Percentiles rank a stretch among this genome's conserved stretches.
phyloP scores from a whole-genome alignment of 1,140 invertebrate genomes.

The Lordiphosa stackelbergi region DNA sequence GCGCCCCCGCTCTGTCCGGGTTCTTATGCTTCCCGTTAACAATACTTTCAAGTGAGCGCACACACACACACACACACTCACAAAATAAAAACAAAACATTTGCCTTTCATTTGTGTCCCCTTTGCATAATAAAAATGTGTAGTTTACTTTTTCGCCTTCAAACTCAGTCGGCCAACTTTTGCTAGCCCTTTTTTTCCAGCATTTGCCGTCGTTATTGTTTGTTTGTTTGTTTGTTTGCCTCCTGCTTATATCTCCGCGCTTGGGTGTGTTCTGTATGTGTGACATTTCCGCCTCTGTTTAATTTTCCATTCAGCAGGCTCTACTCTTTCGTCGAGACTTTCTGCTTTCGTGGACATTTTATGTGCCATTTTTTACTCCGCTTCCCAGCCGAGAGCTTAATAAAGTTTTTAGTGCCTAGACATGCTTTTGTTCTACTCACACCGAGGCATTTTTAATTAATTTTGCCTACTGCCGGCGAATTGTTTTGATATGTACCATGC shows the following conservation, averaged over 20 bases:
- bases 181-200: constrained; percentile 70
- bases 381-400: constrained; percentile 52
- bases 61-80: constrained; percentile 41
- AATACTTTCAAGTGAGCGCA: constrained; percentile 67
- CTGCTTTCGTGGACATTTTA: constrained; percentile 58
- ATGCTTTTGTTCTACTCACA: constrained; percentile 61
- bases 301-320: constrained; percentile 60
- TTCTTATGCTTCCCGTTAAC: constrained; percentile 59
- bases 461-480: constrained; percentile 56
- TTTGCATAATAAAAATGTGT: constrained; percentile 75
- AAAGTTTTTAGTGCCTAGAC: constrained; percentile 74
- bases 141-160: constrained; percentile 54
- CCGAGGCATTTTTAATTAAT: constrained; percentile 66
- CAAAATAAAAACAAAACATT: constrained; percentile 66
- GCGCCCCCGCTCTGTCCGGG: constrained; percentile 15
- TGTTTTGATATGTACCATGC: constrained; percentile 35
- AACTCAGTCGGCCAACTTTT: constrained; percentile 49
- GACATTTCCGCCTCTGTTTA: constrained; percentile 73
- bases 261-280: constrained; percentile 63
- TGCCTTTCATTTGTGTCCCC: constrained; percentile 73
- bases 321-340: constrained; percentile 36
- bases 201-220: constrained; percentile 72
- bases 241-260: constrained; percentile 43
- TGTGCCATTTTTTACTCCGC: constrained; percentile 58
- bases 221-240: constrained; percentile 61